phyloP scores from a whole-genome alignment of 2,888 invertebrate species.

The Hirtodrosophila histrioides region DNA sequence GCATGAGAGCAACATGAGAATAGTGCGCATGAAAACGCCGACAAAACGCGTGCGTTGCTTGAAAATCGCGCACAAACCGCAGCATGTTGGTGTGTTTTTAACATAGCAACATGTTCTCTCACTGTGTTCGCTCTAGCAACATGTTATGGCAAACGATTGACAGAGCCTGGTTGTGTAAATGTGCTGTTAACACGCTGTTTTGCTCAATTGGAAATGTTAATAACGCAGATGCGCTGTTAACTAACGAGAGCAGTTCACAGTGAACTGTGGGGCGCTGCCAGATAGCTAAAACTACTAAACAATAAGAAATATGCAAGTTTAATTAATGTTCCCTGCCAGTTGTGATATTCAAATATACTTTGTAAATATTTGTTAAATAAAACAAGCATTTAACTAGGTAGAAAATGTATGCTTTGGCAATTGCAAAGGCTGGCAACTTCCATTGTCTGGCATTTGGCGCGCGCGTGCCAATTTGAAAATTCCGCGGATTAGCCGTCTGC shows the following conservation, averaged over 20 bases:
- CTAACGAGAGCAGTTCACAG: constrained; percentile 1
- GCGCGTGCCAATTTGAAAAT: constrained; percentile 60
- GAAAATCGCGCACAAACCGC: constrained; percentile 16
- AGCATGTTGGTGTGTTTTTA: constrained; percentile 1
- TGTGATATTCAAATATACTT: too few relatives aligned
- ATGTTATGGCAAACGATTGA: not conserved
- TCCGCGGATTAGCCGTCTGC: constrained; percentile 47
- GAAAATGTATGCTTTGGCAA: not conserved
- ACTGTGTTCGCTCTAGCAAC: constrained; percentile 10
- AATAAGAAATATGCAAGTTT: not conserved
- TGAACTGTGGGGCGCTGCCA: constrained; percentile 18
- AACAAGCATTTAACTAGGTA: too few relatives aligned
- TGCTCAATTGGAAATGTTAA: constrained; percentile 11
- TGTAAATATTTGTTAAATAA: too few relatives aligned
- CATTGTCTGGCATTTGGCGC: constrained; percentile 25
- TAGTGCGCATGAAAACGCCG: constrained; percentile 23
- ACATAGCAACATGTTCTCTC: constrained; percentile 11
- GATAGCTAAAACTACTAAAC: not conserved
- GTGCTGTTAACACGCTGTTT: constrained; percentile 6
- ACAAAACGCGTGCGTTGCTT: constrained; percentile 19
- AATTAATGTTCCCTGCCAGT: too few relatives aligned
- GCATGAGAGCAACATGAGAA: constrained; percentile 1
- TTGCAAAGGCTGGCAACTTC: constrained; percentile 36
- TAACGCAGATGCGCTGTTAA: constrained; percentile 12
- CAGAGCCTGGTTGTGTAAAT: not conserved